Conservation (phyloP, 1,140 invertebrate genomes). For the Magallana angulata region DNA sequence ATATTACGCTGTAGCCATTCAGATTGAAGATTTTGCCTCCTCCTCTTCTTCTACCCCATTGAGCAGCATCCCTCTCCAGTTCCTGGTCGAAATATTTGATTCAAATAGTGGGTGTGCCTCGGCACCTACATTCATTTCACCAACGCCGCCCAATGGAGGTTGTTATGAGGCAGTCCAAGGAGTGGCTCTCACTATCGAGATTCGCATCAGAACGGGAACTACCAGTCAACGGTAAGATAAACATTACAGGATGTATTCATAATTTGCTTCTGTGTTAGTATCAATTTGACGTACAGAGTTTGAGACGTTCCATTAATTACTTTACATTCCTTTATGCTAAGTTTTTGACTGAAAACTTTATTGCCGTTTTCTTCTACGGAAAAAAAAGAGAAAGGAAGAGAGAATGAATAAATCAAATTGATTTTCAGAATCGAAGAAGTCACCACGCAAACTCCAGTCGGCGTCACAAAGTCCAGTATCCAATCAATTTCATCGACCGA, state of each 20-base stretch:
- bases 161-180: slow-evolving; percentile 36
- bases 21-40: slow-evolving; percentile 45
- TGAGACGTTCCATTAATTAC: too few relatives aligned
- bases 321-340: too few relatives aligned
- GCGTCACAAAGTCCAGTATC: slow-evolving; percentile 2
- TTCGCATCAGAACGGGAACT: background rate
- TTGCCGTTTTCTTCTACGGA: too few relatives aligned
- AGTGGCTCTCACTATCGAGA: background rate
- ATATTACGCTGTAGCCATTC: slow-evolving; percentile 39
- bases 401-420: too few relatives aligned
- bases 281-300: too few relatives aligned
- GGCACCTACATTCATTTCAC: slow-evolving; percentile 39
- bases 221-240: background rate
- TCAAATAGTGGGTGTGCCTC: slow-evolving; percentile 4
- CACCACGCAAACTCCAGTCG: background rate
- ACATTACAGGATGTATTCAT: too few relatives aligned
- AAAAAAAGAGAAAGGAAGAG: too few relatives aligned
- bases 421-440: background rate
- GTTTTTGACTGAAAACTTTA: too few relatives aligned
- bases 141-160: slow-evolving; percentile 3
- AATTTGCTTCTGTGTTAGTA: too few relatives aligned
- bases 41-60: background rate
- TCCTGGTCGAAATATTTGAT: slow-evolving; percentile 29
- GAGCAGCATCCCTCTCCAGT: slow-evolving; percentile 47
- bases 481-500: background rate